A percentile compares a stretch with the other conserved stretches of the same genome.
Conservation (phyloP, 2,113 vertebrate species). For the Carlito syrichta region DNA sequence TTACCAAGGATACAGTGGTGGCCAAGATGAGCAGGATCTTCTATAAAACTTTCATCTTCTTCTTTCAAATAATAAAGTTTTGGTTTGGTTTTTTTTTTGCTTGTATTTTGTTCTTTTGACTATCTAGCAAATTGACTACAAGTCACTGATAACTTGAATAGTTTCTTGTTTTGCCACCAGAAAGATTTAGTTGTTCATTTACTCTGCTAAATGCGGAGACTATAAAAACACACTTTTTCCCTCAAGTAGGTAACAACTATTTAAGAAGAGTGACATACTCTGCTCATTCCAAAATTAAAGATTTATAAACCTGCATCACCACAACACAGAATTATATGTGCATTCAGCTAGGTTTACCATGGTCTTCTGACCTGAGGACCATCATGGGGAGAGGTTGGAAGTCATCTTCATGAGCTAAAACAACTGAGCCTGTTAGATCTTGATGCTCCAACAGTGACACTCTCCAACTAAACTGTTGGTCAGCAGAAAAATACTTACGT, state of each 20-base stretch:
- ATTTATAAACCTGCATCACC: not conserved
- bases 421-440: not conserved
- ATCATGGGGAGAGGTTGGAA: not conserved
- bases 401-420: not conserved
- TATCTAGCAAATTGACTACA: not conserved
- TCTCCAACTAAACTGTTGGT: accelerated
- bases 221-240: not conserved
- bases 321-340: not conserved
- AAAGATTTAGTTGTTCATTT: not conserved
- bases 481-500: not conserved
- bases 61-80: not conserved
- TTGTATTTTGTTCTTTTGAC: not conserved
- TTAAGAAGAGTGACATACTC: not conserved
- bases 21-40: not conserved
- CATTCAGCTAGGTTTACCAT: too few relatives aligned
- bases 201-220: not conserved
- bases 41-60: not conserved
- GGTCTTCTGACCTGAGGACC: not conserved
- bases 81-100: not conserved
- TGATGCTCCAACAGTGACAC: not conserved
- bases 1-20: not conserved
- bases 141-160: not conserved
- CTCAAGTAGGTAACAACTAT: not conserved
- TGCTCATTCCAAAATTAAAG: not conserved
- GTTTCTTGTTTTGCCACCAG: not conserved